These are phyloP conservation scores for Leptinotarsa texana DNA, from an alignment of 1,140 invertebrate genomes.

Conservation along the genomic window DNA sequence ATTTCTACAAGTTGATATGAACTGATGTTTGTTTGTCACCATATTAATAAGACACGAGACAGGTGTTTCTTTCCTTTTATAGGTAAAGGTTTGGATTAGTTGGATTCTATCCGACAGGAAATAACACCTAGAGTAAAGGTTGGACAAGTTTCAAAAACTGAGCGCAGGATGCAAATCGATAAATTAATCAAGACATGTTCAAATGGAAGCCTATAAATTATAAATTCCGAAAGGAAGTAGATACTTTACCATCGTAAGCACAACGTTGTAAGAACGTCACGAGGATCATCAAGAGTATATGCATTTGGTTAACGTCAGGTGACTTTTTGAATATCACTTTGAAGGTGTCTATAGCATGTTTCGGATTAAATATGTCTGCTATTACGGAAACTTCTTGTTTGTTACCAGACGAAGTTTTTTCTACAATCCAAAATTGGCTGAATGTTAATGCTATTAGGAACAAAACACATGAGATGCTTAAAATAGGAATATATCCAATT, in stretches of 20 bases:
- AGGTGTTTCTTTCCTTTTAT: neutral
- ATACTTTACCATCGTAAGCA: slow-evolving; percentile 42
- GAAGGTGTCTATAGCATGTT: slow-evolving; percentile 49
- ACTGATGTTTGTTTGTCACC: no score
- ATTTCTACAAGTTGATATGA: no score
- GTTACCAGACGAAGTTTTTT: slow-evolving; percentile 33
- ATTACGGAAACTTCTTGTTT: slow-evolving; percentile 30
- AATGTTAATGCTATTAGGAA: slow-evolving; percentile 45
- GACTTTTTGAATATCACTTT: slow-evolving; percentile 44
- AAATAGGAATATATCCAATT: slow-evolving; percentile 48
- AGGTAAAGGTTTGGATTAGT: neutral
- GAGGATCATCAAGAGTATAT: slow-evolving; percentile 42
- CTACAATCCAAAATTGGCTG: slow-evolving; percentile 49
- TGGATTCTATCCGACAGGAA: no score
- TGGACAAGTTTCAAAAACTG: no score
- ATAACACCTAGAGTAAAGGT: no score
- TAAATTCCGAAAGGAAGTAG: neutral
- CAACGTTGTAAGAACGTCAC: slow-evolving; percentile 42
- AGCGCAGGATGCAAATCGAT: no score
- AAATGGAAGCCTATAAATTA: no score
- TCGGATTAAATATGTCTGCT: slow-evolving; percentile 50
- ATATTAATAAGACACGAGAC: no score
- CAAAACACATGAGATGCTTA: slow-evolving; percentile 38
- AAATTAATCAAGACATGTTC: no score
- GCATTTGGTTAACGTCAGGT: slow-evolving; percentile 36